Percentiles rank a stretch among this genome's conserved stretches.
These are phyloP conservation scores for Xenopus tropicalis DNA, from an alignment of 2,113 vertebrate genomes.

Conservation along the genomic window UCB_Xtro_10.0 CM004445.2:21814001-21814500, in stretches of 20 bases:
- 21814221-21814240: slow-evolving; percentile 45
- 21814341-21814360: slow-evolving; percentile 85
- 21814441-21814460: background rate
- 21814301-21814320: slow-evolving; percentile 66
- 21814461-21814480: background rate
- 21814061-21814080: slow-evolving; percentile 57
- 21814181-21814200: slow-evolving; percentile 54
- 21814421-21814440: background rate
- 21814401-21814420: background rate
- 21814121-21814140: slow-evolving; percentile 59
- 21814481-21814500: background rate
- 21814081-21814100: slow-evolving; percentile 59
- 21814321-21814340: slow-evolving; percentile 88
- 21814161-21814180: slow-evolving; percentile 53
- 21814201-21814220: slow-evolving; percentile 45
- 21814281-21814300: slow-evolving; percentile 72
- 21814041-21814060: slow-evolving; percentile 72
- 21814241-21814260: slow-evolving; percentile 59
- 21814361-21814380: slow-evolving; percentile 97
- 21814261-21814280: slow-evolving; percentile 59
- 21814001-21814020: slow-evolving; percentile 84
- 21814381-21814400: slow-evolving; percentile 73
- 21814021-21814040: slow-evolving; percentile 70
- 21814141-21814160: slow-evolving; percentile 57
- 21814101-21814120: slow-evolving; percentile 64